Evolutionary conservation across 92 coral and sea anemone species (phyloP).

Genomic region (Heliopora coerulea): DNA sequence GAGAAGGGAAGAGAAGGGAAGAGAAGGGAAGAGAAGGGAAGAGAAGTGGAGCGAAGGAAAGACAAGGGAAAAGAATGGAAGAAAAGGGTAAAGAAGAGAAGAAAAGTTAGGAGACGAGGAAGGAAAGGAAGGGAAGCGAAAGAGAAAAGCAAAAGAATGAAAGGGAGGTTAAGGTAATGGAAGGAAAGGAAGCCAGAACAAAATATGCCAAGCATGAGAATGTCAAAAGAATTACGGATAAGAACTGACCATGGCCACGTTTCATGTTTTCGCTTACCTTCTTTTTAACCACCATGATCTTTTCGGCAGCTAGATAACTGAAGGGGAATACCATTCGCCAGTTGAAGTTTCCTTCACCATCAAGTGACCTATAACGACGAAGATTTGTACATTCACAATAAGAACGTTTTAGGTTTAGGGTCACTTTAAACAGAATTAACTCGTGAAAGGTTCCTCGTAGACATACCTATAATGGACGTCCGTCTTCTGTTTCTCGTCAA

Average conservation of each 20-base stretch:
- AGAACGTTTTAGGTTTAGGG: not conserved
- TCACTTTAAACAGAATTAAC: not conserved
- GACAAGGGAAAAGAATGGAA: too few species aligned
- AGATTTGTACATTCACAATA: not conserved
- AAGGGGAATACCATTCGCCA: slow-evolving; percentile 98
- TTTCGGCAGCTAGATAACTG: slow-evolving; percentile 95
- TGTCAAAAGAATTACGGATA: not conserved
- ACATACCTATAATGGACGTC: slow-evolving; percentile 98
- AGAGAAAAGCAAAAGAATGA: too few species aligned
- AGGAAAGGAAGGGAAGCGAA: not conserved
- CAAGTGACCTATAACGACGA: slow-evolving; percentile 67
- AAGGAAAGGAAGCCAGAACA: not conserved
- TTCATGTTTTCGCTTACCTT: too few species aligned
- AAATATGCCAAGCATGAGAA: not conserved
- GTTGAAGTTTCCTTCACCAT: slow-evolving; percentile 99
- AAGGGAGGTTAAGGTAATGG: too few species aligned
- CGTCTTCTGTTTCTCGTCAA: slow-evolving; percentile 89
- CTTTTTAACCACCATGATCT: slow-evolving; percentile 85
- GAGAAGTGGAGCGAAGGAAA: too few species aligned
- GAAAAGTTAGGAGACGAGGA: not conserved
- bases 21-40: not conserved
- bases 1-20: slow-evolving; percentile 12
- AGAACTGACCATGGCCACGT: too few species aligned
- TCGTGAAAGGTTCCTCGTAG: too few species aligned
- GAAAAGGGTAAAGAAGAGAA: too few species aligned